phyloP scores from a whole-genome alignment of 30 jellyfish, hydroid and myxozoan genomes.

The Turritopsis rubra region DNA sequence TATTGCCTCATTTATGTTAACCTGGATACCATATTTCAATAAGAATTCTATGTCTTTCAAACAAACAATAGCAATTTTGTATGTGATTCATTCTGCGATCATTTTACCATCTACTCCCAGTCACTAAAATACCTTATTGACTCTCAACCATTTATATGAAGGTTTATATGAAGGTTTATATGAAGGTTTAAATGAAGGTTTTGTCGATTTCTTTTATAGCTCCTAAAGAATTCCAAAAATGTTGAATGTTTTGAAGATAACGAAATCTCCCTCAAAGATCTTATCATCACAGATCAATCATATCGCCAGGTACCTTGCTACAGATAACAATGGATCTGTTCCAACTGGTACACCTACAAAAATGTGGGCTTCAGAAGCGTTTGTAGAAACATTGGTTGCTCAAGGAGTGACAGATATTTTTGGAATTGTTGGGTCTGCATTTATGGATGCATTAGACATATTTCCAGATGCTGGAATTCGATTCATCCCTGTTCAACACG shows the following conservation, averaged over 20 bases:
- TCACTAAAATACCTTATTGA: too few relatives aligned
- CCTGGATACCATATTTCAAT: too few relatives aligned
- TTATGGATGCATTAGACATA: constrained; percentile 80
- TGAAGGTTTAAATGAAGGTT: too few relatives aligned
- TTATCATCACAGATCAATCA: neutral
- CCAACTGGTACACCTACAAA: constrained; percentile 47
- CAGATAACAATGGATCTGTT: constrained; percentile 2
- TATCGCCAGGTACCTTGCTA: neutral
- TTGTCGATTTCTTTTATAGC: too few relatives aligned
- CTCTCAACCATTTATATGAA: too few relatives aligned
- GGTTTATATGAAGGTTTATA: too few relatives aligned
- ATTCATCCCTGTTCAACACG: constrained; percentile 75
- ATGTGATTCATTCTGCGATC: too few relatives aligned
- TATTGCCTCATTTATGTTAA: too few relatives aligned
- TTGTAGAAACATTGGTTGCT: constrained; percentile 70
- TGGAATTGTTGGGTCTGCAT: constrained; percentile 88
- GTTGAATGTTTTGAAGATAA: neutral
- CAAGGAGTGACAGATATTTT: constrained; percentile 78
- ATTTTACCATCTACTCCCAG: too few relatives aligned
- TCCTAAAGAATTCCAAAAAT: neutral
- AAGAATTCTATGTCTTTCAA: too few relatives aligned
- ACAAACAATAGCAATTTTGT: too few relatives aligned
- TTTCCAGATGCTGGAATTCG: constrained; percentile 88
- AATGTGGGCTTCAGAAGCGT: constrained; percentile 78
- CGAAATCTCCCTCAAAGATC: neutral